Percentiles rank a stretch among this genome's conserved stretches.
Conservation (phyloP, 2,797 vertebrate species). For the Hephaestus fuliginosus region DNA sequence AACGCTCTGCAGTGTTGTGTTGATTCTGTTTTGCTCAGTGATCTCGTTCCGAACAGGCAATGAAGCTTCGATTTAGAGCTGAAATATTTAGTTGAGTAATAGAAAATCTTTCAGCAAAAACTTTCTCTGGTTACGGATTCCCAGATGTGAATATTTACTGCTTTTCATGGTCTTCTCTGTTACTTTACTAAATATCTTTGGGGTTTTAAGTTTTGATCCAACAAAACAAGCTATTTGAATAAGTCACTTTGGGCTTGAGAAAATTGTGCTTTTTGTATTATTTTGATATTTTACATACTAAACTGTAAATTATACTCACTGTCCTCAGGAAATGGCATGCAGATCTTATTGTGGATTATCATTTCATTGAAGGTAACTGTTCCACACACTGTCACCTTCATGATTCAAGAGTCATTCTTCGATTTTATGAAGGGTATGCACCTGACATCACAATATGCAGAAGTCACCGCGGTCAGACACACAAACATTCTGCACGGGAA, state of each 20-base stretch:
- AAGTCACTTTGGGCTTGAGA: no score
- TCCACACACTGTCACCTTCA: neutral
- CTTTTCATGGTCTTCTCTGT: neutral
- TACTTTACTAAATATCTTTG: neutral
- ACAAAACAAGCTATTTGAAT: neutral
- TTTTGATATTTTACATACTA: neutral
- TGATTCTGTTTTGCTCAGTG: neutral
- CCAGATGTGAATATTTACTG: neutral
- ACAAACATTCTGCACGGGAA: conserved; percentile 10
- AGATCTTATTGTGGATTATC: neutral
- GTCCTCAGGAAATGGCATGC: neutral
- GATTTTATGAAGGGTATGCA: neutral
- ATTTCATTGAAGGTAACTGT: neutral
- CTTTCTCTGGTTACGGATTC: neutral
- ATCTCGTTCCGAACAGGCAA: neutral
- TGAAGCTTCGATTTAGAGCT: neutral
- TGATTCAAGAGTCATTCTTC: neutral
- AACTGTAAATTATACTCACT: neutral
- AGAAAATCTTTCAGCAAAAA: neutral
- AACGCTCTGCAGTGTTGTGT: neutral
- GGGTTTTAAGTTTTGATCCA: neutral
- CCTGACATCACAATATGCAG: neutral
- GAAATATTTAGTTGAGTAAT: neutral
- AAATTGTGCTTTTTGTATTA: no score
- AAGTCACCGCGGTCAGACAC: neutral